Evolutionary conservation across 2,113 vertebrate species (phyloP).

Genomic region (Arenaria interpres): DNA sequence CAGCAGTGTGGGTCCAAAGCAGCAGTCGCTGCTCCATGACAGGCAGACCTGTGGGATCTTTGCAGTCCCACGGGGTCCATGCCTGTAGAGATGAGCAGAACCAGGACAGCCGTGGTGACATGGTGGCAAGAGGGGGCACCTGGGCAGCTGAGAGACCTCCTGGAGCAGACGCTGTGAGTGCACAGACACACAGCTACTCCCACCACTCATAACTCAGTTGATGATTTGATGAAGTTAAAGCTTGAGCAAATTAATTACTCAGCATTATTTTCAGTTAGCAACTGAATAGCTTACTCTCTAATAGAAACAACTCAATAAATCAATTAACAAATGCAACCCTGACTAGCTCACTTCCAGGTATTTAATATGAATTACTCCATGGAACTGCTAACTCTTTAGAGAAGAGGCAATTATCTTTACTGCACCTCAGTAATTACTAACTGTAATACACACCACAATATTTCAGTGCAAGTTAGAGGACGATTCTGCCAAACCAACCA

Average conservation of each 20-base stretch:
- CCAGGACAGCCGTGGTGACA: background rate
- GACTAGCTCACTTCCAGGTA: slow-evolving; percentile 31
- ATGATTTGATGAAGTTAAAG: background rate
- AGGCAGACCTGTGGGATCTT: background rate
- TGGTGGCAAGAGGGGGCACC: background rate
- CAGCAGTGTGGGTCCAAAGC: background rate
- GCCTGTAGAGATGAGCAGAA: background rate
- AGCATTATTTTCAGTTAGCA: slow-evolving; percentile 20
- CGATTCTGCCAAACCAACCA: background rate
- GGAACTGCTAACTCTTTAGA: slow-evolving; percentile 39
- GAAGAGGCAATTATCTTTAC: slow-evolving; percentile 45
- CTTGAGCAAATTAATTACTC: slow-evolving; percentile 7
- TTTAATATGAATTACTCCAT: slow-evolving; percentile 47
- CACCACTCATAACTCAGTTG: accelerated
- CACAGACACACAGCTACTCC: background rate
- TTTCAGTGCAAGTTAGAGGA: background rate
- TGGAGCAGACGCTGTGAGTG: background rate
- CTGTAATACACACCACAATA: background rate
- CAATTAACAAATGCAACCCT: slow-evolving; percentile 49
- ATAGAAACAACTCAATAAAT: slow-evolving; percentile 50
- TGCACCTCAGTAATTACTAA: slow-evolving; percentile 37
- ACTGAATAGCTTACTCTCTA: background rate
- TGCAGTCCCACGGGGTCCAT: background rate
- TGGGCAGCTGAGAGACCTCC: background rate
- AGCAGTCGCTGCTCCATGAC: accelerated